Base-by-base conservation (phyloP, 2,888 invertebrate genomes). In the Parnassius glacialis region DNA sequence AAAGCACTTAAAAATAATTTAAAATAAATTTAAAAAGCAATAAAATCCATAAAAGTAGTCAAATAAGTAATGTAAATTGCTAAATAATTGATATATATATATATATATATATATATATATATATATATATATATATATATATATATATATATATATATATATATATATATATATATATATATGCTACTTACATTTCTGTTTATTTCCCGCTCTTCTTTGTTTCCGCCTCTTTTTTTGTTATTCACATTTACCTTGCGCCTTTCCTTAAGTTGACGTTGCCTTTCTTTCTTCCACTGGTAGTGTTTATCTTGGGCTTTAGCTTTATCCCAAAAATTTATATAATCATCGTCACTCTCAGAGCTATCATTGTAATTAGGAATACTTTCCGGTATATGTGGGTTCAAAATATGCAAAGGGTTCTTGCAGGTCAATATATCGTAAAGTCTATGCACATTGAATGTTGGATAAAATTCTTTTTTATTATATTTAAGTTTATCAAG, bases 401-500 rank as follows among this genome's bases (percentile, higher is more conserved):
- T 92, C 50, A 91, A 68, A 57, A 92, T 75, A 61, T 90, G 84
- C 44, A 93, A 72, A 41, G 93, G 90, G 71, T 93, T 92, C 69
- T 92, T 91, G 52, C 88, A 87, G 0, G 92, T 93, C 41, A 95
- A 76, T 67, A 94, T 93, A 65, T 87, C 84, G 67, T 94, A 93
- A 2, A 96, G 78, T 68, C 90, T 90, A 53, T 92, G 90, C 58
- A 92, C 93, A 72, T 96, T 92, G 12, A 95, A 84, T 52, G 83
- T 80, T 0, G 95, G 95, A 78, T 95, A 96, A 74, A 94, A 95
- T 52, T 93, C 90, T 13, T 87, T 85, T 41, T 90, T 90, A 1
- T 84, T 87, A 71, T 94, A 94, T 67, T 93, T 92, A 9, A 97
- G 82, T 81, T 95, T 95, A 66, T 95, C 91, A 67, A 96, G 77